These are phyloP conservation scores for Recurvirostra avosetta DNA, from an alignment of 2,113 vertebrate species.

Conservation along the genomic window DNA sequence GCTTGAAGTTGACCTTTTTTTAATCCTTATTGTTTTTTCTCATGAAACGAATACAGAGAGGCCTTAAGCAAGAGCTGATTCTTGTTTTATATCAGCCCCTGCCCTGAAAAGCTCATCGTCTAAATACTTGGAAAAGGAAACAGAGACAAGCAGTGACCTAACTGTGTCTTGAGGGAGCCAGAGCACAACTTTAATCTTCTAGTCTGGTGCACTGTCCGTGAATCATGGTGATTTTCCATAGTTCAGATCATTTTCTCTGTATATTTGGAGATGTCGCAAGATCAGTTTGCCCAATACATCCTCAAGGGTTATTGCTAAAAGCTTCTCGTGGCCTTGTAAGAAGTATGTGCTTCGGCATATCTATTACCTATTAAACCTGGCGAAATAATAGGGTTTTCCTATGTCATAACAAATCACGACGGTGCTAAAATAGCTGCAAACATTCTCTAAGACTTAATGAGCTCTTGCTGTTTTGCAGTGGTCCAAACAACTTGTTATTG, in stretches of 20 bases:
- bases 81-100: conserved; percentile 4
- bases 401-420: conserved; percentile 53
- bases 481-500: conserved; percentile 37
- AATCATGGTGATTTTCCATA: neutral
- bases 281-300: conserved; percentile 35
- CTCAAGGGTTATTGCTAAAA: conserved; percentile 50
- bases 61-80: conserved; percentile 20
- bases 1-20: neutral
- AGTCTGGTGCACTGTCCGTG: conserved; percentile 1
- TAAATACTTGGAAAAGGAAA: neutral
- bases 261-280: conserved; percentile 14
- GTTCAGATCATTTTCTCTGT: conserved; percentile 14
- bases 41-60: neutral
- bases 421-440: conserved; percentile 56
- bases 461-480: conserved; percentile 65
- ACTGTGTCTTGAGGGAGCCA: neutral
- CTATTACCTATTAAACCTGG: conserved; percentile 49
- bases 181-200: conserved; percentile 55
- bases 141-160: neutral
- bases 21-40: conserved; percentile 5
- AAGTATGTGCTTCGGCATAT: conserved; percentile 11
- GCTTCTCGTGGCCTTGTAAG: neutral
- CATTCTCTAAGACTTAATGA: conserved; percentile 61
- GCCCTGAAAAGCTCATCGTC: neutral
- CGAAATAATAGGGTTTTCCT: conserved; percentile 32